Evolutionary conservation across 2,888 invertebrate species (phyloP).

Genomic region (Chorisops tibialis): DNA sequence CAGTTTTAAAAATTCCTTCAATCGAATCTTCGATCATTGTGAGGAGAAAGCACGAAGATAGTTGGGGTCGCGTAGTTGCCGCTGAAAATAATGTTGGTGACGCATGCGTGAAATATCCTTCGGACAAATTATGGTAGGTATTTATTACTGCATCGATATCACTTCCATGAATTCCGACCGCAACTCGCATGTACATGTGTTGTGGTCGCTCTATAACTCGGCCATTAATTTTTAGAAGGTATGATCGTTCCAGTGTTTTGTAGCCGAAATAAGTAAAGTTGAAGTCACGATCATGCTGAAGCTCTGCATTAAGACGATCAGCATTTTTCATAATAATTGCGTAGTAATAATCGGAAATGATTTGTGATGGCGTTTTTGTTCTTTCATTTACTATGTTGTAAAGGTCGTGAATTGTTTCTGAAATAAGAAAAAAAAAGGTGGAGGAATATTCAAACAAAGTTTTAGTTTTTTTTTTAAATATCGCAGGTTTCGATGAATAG

Average conservation of each 20-base stretch:
- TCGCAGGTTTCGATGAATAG: no score
- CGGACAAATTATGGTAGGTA: slow-evolving; percentile 88
- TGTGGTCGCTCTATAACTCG: slow-evolving; percentile 92
- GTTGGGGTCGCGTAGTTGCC: slow-evolving; percentile 82
- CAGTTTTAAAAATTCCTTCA: slow-evolving; percentile 84
- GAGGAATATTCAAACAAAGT: no score
- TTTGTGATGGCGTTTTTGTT: slow-evolving; percentile 67
- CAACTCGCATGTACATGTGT: slow-evolving; percentile 93
- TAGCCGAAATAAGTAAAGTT: slow-evolving; percentile 94
- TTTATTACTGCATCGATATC: slow-evolving; percentile 84
- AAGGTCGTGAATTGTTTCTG: slow-evolving; percentile 83
- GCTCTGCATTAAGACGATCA: slow-evolving; percentile 80
- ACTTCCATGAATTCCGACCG: slow-evolving; percentile 88
- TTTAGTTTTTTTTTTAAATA: background rate
- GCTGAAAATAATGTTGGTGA: slow-evolving; percentile 92
- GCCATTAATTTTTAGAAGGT: slow-evolving; percentile 79
- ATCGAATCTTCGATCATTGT: slow-evolving; percentile 92
- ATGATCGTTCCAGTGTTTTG: slow-evolving; percentile 89
- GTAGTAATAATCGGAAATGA: slow-evolving; percentile 77
- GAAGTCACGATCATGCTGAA: slow-evolving; percentile 91
- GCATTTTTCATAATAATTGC: slow-evolving; percentile 76
- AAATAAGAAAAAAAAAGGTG: background rate
- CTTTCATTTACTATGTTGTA: slow-evolving; percentile 69
- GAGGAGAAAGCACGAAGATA: slow-evolving; percentile 88
- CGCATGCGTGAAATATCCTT: slow-evolving; percentile 91